phyloP scores from a whole-genome alignment of 2,797 vertebrate species.

The Buphagus erythrorhynchus region DNA sequence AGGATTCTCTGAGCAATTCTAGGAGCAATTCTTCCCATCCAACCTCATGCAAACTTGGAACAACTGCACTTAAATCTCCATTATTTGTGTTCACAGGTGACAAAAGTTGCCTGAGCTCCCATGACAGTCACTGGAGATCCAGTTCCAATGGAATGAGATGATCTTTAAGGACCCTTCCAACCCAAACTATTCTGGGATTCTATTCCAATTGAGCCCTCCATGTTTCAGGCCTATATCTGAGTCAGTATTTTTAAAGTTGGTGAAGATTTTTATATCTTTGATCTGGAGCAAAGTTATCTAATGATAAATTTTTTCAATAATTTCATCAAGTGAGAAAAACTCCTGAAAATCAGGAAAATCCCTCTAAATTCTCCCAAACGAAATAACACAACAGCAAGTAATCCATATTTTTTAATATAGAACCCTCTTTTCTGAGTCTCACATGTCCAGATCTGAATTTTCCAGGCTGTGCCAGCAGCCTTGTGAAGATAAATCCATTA shows the following conservation, averaged over 20 bases:
- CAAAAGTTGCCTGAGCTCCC: background rate
- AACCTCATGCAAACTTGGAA: background rate
- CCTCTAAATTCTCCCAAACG: background rate
- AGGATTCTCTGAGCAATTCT: background rate
- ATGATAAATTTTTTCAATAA: background rate
- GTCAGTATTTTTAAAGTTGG: background rate
- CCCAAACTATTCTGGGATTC: background rate
- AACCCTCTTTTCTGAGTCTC: background rate
- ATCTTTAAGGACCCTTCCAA: background rate
- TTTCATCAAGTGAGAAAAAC: background rate
- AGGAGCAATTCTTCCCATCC: background rate
- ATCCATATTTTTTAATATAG: background rate
- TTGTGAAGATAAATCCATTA: background rate
- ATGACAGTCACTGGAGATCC: rapidly evolving
- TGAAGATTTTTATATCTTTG: background rate
- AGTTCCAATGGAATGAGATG: background rate
- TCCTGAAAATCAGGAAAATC: background rate
- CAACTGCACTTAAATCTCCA: background rate
- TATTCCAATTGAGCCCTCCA: background rate
- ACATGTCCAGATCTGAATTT: background rate
- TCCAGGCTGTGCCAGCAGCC: background rate
- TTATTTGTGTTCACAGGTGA: background rate
- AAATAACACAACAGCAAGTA: background rate
- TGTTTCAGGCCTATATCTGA: background rate
- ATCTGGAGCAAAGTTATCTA: background rate